Base-by-base conservation (phyloP, 2,113 vertebrate species). In the Tragelaphus strepsiceros region DNA sequence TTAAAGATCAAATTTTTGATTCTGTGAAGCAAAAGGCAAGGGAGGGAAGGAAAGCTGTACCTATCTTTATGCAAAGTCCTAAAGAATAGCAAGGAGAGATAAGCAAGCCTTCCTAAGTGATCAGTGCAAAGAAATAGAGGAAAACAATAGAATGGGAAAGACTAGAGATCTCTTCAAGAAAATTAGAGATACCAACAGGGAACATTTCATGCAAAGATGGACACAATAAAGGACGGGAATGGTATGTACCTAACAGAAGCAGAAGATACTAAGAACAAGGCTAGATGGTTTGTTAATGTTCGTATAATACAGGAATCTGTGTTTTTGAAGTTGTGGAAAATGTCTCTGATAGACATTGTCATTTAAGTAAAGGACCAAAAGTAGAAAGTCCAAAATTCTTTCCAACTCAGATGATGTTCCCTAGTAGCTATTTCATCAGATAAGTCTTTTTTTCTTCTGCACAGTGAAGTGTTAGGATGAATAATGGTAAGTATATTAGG, bases 1-100 rank as follows among this genome's bases (percentile, higher is more conserved):
- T 94, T 97, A 91, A 56, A 26, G 28, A 92, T 94, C 56, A 94
- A 32, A 59, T 87, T 91, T 92, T 80, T 30, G 56, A 43, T 88
- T 46, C n/a, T 92, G 0, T 84, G 19, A 74, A 22, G 19, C 67
- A 74, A 39, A 74, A 74, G 35, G 35, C 67, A 39, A 74, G 39
- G 10, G 35, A 74, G 35, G 2, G 39, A 74, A 39, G 67, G 67
- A 74, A 39, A 74, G n/a, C 39, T 74, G 39, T 7, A 39, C 11
- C 19, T 35, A 74, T 74, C 21, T 39, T 21, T 39, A 24, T 74
- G 10, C 67, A 39, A 35, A 74, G 35, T 39, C 39, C 67, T 11
- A 2, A 24, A 39, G 67, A 13, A 74, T 3, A 39, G 67, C 67
- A 74, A 74, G 67, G 21, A 74, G n/a, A 39, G 10, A 39, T 39